These are phyloP conservation scores for Portevinia maculata DNA, from an alignment of 2,888 invertebrate genomes.

Conservation along the genomic window DNA sequence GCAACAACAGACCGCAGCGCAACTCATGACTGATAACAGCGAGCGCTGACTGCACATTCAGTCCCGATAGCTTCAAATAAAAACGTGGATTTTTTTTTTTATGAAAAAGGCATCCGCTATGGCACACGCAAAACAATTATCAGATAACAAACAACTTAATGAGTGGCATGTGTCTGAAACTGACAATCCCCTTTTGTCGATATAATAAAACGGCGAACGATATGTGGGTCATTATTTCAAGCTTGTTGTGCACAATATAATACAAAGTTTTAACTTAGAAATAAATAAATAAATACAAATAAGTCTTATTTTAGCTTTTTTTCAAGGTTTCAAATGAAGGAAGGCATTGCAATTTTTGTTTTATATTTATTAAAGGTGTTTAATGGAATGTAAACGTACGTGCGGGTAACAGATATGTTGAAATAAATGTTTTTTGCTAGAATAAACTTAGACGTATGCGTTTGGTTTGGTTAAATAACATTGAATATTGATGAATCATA, in stretches of 20 bases:
- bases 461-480: no score
- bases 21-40: constrained; percentile 30
- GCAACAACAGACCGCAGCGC: constrained; percentile 46
- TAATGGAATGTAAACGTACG: no score
- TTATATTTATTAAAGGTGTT: no score
- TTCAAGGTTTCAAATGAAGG: no score
- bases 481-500: no score
- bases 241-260: constrained; percentile 43
- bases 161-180: constrained; percentile 41
- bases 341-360: no score
- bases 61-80: constrained; percentile 30
- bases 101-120: constrained; percentile 53
- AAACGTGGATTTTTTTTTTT: constrained; percentile 54
- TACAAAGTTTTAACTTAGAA: not conserved
- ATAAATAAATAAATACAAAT: no score
- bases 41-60: constrained; percentile 10
- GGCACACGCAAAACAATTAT: constrained; percentile 69
- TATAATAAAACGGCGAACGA: constrained; percentile 34
- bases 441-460: no score
- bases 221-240: constrained; percentile 55
- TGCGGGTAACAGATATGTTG: no score
- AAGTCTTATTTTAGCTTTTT: no score
- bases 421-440: no score
- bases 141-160: constrained; percentile 26
- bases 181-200: constrained; percentile 45